Base-by-base conservation (phyloP, 2,888 invertebrate species). In the Thelaira solivaga region DNA sequence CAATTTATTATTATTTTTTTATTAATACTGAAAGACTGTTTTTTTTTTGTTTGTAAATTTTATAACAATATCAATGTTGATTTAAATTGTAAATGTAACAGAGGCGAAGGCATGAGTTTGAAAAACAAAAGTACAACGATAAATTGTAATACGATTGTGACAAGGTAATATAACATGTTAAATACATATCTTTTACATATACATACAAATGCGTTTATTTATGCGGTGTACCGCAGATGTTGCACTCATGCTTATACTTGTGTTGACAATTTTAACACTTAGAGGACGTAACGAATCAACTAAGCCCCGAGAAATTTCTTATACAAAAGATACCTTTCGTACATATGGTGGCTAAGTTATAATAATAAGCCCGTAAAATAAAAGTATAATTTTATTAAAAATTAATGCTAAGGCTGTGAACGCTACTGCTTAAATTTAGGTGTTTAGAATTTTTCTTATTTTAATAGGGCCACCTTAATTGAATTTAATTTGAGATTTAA, bases 121-220 rank as follows among this genome's bases (percentile, higher is more conserved):
- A 53, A 62, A n/a, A 49, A 41, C 6, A 61, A 45, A 31, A 31
- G 22, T 20, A 53, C 31, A 65, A 67, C 72, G 76, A 72, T 72
- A 67, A 61, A 76, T 72, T 76, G 72, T 72, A 67, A 72, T 76
- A 61, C 67, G 53, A 67, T 67, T 76, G 64, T 76, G 71, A 72
- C 53, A 72, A 62, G 62, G 62, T 45, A 62, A 53, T 61, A 36
- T 4, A 34, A 45, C 62, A 71, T 53, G 34, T 36, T 45, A 45
- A 43, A 62, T 53, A 36, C 59, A 39, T 41, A 31, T n/a, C n/a
- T n/a, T n/a, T n/a, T n/a, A n/a, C n/a, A n/a, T n/a, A n/a, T n/a
- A n/a, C n/a, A n/a, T n/a, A n/a, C n/a, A n/a, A n/a, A n/a, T n/a
- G n/a, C 41, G 13, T 24, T 18, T 29, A 13, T 26, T 53, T 55